Percentiles rank a stretch among this genome's conserved stretches.
Evolutionary conservation across 2,113 vertebrate species (phyloP).

Genomic region (Oceanodroma tethys): DNA sequence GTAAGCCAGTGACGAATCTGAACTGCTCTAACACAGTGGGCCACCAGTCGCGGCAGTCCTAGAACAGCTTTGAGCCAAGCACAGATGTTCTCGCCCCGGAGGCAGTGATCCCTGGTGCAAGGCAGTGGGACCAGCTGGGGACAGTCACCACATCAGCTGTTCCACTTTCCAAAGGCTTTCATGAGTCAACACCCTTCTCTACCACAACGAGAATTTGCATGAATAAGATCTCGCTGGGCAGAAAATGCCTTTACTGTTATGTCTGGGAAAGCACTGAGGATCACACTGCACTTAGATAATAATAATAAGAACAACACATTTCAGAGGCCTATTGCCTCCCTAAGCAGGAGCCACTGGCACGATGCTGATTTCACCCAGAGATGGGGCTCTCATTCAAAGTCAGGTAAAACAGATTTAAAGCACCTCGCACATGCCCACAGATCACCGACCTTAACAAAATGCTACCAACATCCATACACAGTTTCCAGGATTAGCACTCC

Average conservation of each 20-base stretch:
- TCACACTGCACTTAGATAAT: background rate
- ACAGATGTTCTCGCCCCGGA: background rate
- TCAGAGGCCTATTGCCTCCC: background rate
- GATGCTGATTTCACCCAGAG: background rate
- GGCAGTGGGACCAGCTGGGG: background rate
- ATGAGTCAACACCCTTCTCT: background rate
- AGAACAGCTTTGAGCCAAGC: background rate
- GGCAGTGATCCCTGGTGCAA: background rate
- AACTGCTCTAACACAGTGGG: background rate
- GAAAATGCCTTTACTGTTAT: background rate
- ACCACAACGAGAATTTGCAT: background rate
- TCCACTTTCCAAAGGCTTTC: background rate
- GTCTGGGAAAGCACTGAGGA: background rate
- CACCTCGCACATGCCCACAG: background rate
- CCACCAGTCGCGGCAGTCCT: background rate
- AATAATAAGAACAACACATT: background rate
- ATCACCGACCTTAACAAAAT: background rate
- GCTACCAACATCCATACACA: accelerated
- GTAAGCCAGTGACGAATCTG: background rate
- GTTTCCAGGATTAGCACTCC: background rate
- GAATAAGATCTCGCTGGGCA: background rate
- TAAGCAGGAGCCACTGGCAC: background rate
- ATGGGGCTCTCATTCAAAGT: background rate
- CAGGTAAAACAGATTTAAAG: background rate
- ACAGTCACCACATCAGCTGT: background rate